Percentiles rank a stretch among this genome's conserved stretches.
phyloP scores from a whole-genome alignment of 2,888 invertebrate species.

The Orthosia cruda region DNA sequence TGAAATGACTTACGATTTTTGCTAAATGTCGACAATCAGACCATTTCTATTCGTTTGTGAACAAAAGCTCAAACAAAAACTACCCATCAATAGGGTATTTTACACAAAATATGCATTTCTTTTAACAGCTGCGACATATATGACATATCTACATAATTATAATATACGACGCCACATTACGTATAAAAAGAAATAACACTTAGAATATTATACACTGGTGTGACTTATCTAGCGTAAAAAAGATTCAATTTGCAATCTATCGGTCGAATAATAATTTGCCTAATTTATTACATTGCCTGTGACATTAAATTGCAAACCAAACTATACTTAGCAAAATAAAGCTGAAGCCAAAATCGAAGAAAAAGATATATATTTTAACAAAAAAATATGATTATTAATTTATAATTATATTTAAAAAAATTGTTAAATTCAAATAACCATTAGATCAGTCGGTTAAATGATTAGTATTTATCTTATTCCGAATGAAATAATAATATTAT shows the following conservation, averaged over 20 bases:
- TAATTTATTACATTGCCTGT: slow-evolving; percentile 70
- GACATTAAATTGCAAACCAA: slow-evolving; percentile 76
- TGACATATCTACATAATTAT: slow-evolving; percentile 64
- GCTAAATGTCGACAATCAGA: slow-evolving; percentile 33
- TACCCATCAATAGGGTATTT: slow-evolving; percentile 12
- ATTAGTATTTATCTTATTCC: slow-evolving; percentile 76
- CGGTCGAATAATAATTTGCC: slow-evolving; percentile 69
- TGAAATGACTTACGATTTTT: slow-evolving; percentile 65
- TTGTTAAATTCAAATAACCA: slow-evolving; percentile 74
- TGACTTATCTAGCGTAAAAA: slow-evolving; percentile 66
- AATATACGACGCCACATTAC: slow-evolving; percentile 69
- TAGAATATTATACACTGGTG: slow-evolving; percentile 78
- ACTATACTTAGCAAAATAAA: slow-evolving; percentile 80
- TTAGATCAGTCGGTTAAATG: slow-evolving; percentile 85
- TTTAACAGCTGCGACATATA: slow-evolving; percentile 58
- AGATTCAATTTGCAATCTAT: slow-evolving; percentile 72
- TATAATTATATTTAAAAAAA: slow-evolving; percentile 15
- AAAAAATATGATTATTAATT: slow-evolving; percentile 45
- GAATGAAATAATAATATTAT: slow-evolving; percentile 75
- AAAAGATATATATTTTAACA: slow-evolving; percentile 73
- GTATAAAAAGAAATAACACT: slow-evolving; percentile 77
- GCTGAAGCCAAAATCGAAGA: slow-evolving; percentile 82
- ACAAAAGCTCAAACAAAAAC: slow-evolving; percentile 31
- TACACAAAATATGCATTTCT: slow-evolving; percentile 13
- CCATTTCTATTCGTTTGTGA: slow-evolving; percentile 20